phyloP scores from a whole-genome alignment of 2,113 vertebrate genomes.

The Donacobius atricapilla region DNA sequence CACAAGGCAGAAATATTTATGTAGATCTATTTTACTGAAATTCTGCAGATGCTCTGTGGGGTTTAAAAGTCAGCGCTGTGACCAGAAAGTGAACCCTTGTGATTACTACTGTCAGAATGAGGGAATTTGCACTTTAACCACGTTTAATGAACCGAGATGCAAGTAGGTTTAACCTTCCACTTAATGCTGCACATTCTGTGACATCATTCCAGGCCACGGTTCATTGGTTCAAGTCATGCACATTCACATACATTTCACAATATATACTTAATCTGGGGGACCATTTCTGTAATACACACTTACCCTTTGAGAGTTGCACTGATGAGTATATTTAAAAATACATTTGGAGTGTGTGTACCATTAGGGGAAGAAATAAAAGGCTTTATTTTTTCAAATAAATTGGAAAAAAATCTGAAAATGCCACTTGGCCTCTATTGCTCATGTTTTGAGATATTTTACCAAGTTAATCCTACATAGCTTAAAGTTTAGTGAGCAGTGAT shows the following conservation, averaged over 20 bases:
- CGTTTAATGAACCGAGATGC: conserved; percentile 99
- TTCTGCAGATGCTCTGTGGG: conserved; percentile 99
- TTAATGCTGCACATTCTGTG: conserved; percentile 78
- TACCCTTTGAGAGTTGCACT: conserved; percentile 56
- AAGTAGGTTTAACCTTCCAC: conserved; percentile 97
- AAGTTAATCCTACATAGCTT: neutral
- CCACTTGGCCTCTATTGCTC: neutral
- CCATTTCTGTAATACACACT: conserved; percentile 70
- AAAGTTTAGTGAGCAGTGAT: neutral
- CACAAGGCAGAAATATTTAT: conserved; percentile 76
- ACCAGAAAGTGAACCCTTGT: conserved; percentile 99
- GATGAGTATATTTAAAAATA: conserved; percentile 49
- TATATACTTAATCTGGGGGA: conserved; percentile 66
- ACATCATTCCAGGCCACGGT: conserved; percentile 81
- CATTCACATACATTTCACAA: conserved; percentile 77
- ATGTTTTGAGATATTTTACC: neutral
- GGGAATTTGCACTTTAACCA: conserved; percentile 99
- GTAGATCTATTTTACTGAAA: conserved; percentile 88
- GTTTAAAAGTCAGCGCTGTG: conserved; percentile 99
- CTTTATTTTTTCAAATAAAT: neutral
- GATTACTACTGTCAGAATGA: conserved; percentile 99
- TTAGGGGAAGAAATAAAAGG: conserved; percentile 13
- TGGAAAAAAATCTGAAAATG: neutral
- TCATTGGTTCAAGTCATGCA: conserved; percentile 78
- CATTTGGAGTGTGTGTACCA: neutral